phyloP scores from a whole-genome alignment of 1,140 invertebrate genomes.

The Ylistrum balloti region DNA sequence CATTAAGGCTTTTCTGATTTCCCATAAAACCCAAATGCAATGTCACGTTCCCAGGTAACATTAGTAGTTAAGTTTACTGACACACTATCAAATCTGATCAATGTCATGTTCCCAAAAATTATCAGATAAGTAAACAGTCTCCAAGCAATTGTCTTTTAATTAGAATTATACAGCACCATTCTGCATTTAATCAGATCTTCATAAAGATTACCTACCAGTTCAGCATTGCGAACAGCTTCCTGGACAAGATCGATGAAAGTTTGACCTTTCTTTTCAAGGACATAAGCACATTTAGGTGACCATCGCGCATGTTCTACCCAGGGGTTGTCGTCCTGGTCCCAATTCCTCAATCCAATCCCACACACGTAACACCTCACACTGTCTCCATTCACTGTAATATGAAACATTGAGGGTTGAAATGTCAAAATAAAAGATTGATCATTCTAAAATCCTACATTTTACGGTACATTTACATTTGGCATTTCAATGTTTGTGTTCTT shows the following conservation, averaged over 20 bases:
- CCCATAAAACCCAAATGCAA: no score
- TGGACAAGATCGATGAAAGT: slow-evolving; percentile 51
- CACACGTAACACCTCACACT: slow-evolving; percentile 49
- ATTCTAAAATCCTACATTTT: no score
- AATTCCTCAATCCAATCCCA: slow-evolving; percentile 50
- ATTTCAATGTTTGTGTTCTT: no score
- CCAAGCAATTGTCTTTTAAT: no score
- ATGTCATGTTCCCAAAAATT: no score
- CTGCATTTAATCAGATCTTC: not conserved
- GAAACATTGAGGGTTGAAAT: not conserved
- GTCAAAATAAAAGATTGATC: no score
- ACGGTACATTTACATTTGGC: no score
- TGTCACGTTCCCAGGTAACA: no score
- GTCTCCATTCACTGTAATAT: slow-evolving; percentile 43
- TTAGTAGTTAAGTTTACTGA: no score
- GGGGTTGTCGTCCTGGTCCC: slow-evolving; percentile 51
- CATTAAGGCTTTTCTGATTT: no score
- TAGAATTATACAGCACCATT: not conserved
- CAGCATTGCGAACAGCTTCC: slow-evolving; percentile 46
- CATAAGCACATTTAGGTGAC: slow-evolving; percentile 47
- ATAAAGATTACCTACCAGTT: slow-evolving; percentile 33
- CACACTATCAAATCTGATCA: no score
- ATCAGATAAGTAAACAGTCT: no score
- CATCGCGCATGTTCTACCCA: slow-evolving; percentile 54
- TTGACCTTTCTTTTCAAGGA: slow-evolving; percentile 50